Percentiles rank a stretch among this genome's conserved stretches.
These are phyloP conservation scores for Argyresthia goedartella DNA, from an alignment of 2,888 invertebrate genomes.

Conservation along the genomic window DNA sequence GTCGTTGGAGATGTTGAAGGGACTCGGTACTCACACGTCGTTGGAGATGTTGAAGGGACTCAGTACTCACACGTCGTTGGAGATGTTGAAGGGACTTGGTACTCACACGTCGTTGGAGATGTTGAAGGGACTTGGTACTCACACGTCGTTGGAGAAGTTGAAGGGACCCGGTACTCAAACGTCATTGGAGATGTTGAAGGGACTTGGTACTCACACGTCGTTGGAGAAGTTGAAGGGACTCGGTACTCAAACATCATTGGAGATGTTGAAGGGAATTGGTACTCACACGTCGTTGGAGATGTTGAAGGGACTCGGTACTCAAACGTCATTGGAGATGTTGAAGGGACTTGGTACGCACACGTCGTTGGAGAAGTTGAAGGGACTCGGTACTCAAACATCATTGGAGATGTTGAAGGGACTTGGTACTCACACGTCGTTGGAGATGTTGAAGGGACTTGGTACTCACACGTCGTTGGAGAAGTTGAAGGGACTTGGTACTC, in stretches of 20 bases:
- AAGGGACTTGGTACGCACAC: too few species aligned
- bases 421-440: too few species aligned
- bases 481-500: too few species aligned
- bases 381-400: too few species aligned
- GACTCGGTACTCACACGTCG: too few species aligned
- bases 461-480: conserved; percentile 98
- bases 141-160: conserved; percentile 98
- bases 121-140: too few species aligned
- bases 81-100: conserved; percentile 98
- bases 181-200: conserved; percentile 98
- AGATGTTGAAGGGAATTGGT: conserved; percentile 98
- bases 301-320: too few species aligned
- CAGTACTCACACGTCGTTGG: too few species aligned
- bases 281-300: conserved; percentile 98
- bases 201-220: too few species aligned
- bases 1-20: conserved; percentile 98
- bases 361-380: conserved; percentile 98
- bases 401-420: conserved; percentile 99
- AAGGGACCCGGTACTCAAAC: too few species aligned
- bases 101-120: conserved; percentile 98
- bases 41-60: conserved; percentile 99
- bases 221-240: conserved; percentile 99
- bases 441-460: conserved; percentile 98
- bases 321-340: conserved; percentile 98
- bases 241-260: too few species aligned